A percentile compares a stretch with the other conserved stretches of the same genome.
Evolutionary conservation across 2,113 vertebrate species (phyloP).

Genomic region (Scomber japonicus): DNA sequence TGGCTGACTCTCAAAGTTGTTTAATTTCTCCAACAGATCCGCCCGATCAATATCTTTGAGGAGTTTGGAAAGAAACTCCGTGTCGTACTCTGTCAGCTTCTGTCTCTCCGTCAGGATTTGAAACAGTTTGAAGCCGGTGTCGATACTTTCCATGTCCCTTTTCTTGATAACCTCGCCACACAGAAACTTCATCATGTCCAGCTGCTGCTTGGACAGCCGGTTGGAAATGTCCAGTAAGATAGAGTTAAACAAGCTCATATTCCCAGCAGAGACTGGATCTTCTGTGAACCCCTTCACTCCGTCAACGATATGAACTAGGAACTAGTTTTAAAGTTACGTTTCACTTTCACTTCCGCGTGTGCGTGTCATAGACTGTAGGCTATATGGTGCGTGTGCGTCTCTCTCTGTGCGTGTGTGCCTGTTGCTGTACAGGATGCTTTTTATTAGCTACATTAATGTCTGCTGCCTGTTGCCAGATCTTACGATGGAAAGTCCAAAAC

Average conservation of each 20-base stretch:
- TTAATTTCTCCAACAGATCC: slow-evolving; percentile 64
- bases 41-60: slow-evolving; percentile 27
- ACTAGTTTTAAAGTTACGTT: neutral
- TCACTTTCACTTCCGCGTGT: slow-evolving; percentile 64
- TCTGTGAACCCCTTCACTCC: fast-evolving
- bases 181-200: slow-evolving; percentile 81
- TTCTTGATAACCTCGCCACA: slow-evolving; percentile 66
- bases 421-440: no score
- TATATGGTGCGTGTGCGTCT: no score
- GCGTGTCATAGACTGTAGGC: neutral
- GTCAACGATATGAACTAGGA: neutral
- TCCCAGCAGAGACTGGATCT: neutral
- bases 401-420: no score
- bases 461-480: no score
- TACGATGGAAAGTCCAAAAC: no score
- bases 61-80: neutral
- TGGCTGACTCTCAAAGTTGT: neutral
- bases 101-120: slow-evolving; percentile 72
- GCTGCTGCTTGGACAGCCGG: slow-evolving; percentile 19
- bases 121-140: slow-evolving; percentile 72
- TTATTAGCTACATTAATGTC: no score
- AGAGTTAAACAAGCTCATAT: slow-evolving; percentile 59
- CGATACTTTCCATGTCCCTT: slow-evolving; percentile 58
- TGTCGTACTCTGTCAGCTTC: neutral
- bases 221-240: slow-evolving; percentile 79